Percentiles rank a stretch among this genome's conserved stretches.
Conservation (phyloP, 1,140 invertebrate genomes). For the Lasioglossum baleicum region DNA sequence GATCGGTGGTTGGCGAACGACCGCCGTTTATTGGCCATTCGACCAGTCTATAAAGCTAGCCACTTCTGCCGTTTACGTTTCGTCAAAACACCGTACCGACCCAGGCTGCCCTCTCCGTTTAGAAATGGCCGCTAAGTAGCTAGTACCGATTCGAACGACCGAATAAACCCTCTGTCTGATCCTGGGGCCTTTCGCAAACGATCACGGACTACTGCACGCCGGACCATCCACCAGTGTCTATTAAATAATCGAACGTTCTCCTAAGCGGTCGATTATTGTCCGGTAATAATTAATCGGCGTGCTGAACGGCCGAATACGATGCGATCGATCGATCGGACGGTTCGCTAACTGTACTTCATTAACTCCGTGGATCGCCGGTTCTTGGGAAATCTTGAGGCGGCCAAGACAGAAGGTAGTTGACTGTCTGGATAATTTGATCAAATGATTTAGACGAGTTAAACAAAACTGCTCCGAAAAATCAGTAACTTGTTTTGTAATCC, state of each 20-base stretch:
- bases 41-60: neutral
- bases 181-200: neutral
- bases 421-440: too few relatives aligned
- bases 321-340: neutral
- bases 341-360: neutral
- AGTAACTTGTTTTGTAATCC: too few relatives aligned
- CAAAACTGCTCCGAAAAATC: too few relatives aligned
- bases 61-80: constrained; percentile 2
- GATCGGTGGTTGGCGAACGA: neutral
- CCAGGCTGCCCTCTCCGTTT: neutral
- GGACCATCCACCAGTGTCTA: too few relatives aligned
- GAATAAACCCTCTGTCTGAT: neutral
- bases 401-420: too few relatives aligned
- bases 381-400: too few relatives aligned
- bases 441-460: too few relatives aligned
- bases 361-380: neutral
- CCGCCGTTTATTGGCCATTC: neutral
- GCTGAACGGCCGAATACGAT: neutral
- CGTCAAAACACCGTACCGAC: neutral
- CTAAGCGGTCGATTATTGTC: constrained; percentile 8
- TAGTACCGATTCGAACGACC: neutral
- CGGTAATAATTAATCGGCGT: neutral
- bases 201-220: neutral
- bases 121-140: constrained; percentile 8
- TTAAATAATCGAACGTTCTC: neutral